A percentile compares a stretch with the other conserved stretches of the same genome.
Evolutionary conservation across 2,797 vertebrate genomes (phyloP).

Genomic region (Xiphorhynchus erythropygius): DNA sequence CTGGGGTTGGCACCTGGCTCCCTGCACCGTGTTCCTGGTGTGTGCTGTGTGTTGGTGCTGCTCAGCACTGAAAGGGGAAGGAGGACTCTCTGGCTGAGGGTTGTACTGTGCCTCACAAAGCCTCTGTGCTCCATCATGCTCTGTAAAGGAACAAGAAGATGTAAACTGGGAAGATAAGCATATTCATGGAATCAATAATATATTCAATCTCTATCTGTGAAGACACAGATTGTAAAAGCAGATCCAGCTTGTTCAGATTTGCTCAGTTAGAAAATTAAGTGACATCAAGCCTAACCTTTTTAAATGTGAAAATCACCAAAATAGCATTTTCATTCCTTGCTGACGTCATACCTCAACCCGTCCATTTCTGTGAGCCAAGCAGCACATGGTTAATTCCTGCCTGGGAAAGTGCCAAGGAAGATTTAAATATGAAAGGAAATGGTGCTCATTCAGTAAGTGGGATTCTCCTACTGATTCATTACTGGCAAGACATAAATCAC

Average conservation of each 20-base stretch:
- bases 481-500: background rate
- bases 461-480: background rate
- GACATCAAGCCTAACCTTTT: conserved; percentile 44
- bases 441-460: background rate
- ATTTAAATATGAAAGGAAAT: background rate
- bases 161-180: conserved; percentile 14
- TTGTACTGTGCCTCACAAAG: background rate
- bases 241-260: conserved; percentile 35
- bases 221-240: conserved; percentile 39
- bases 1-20: background rate
- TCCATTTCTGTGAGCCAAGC: background rate
- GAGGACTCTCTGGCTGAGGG: background rate
- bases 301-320: conserved; percentile 4
- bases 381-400: background rate
- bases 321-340: background rate
- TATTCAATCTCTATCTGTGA: background rate
- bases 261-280: conserved; percentile 57
- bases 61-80: background rate
- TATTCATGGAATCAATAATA: conserved; percentile 23
- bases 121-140: background rate
- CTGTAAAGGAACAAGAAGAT: background rate
- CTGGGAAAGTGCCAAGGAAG: background rate
- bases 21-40: background rate
- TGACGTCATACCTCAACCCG: background rate
- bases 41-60: background rate